Evolutionary conservation across 2,888 invertebrate genomes (phyloP), one percentile per base, ranked within the genome.

Genomic region (Agriopis marginaria): DNA sequence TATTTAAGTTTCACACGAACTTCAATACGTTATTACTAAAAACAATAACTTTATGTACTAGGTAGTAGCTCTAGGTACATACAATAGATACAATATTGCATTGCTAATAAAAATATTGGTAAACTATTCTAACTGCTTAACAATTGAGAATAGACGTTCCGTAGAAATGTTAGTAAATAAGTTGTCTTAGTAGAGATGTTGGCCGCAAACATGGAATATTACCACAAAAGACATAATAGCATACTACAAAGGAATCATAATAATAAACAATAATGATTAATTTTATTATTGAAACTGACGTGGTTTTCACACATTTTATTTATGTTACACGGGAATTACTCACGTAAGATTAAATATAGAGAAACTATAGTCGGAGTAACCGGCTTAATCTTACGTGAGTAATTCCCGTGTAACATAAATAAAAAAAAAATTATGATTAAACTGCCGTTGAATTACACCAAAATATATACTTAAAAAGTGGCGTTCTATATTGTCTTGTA

Each of bases 131-230:
- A 32, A 10, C n/a, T 5, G 17, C 1, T 45, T 11, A 42, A 45
- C 58, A 56, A 47, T 63, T 14, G 39, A 47, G 47, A 55, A 40
- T 63, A 55, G 63, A 54, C n/a, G 10, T 54, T n/a, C 17, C 40
- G 17, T n/a, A 42, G 32, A 3, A 53, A 40, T 49, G 54, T 60
- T 66, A 45, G 32, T 62, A 56, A 56, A 67, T 49, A 60, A 51
- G 8, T 10, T 40, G n/a, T 32, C 9, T 12, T 23, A n/a, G 54
- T 44, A 56, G 32, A 7, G 23, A 44, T 11, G 17, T 32, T 42
- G 9, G n/a, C 44, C 2, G 23, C 45, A 67, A 62, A 61, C 58
- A 54, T 12, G 7, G 47, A 14, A 40, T 17, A 45, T 10, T n/a
- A 61, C 54, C 17, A 23, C 17, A 23, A 2, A 23, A 23, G 17